A percentile compares a stretch with the other conserved stretches of the same genome.
These are phyloP conservation scores for Ypsolopha sequella DNA, from an alignment of 2,888 invertebrate genomes.

Conservation along the genomic window DNA sequence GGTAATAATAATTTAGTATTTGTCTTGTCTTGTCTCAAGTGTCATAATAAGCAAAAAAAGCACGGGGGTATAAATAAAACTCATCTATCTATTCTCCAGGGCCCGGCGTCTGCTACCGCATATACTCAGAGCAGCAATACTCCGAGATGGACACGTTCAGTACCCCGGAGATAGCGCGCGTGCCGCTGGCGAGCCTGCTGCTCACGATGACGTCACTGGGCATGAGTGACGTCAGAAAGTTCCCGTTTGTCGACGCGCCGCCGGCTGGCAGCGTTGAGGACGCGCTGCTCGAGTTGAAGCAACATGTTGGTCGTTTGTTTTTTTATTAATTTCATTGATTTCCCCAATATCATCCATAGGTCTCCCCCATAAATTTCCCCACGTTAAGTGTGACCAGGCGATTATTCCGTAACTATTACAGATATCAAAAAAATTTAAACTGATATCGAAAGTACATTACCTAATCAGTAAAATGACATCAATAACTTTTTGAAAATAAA, in stretches of 20 bases:
- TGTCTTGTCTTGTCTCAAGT: too few relatives aligned
- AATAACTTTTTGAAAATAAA: too few relatives aligned
- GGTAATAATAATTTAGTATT: too few relatives aligned
- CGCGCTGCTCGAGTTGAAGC: constrained; percentile 87
- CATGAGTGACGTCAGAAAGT: constrained; percentile 88
- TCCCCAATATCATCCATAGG: too few relatives aligned
- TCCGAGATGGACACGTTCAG: constrained; percentile 84
- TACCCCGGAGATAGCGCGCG: constrained; percentile 93
- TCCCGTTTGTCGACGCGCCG: constrained; percentile 97
- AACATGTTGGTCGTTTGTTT: constrained; percentile 74
- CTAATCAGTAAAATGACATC: too few relatives aligned
- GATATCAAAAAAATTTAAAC: too few relatives aligned
- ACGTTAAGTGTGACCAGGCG: too few relatives aligned
- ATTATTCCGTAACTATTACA: too few relatives aligned
- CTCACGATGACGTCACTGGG: constrained; percentile 96
- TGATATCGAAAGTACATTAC: too few relatives aligned
- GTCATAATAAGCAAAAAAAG: too few relatives aligned
- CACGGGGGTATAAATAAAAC: too few relatives aligned
- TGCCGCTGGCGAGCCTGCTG: constrained; percentile 92
- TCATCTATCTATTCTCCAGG: constrained; percentile 56
- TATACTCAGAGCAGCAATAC: constrained; percentile 89
- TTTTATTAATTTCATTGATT: not conserved
- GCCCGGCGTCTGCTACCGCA: constrained; percentile 94
- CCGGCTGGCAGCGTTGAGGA: constrained; percentile 86
- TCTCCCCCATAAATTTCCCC: too few relatives aligned